Base-by-base conservation (phyloP, 2,888 invertebrate genomes). In the Zonitis immaculata region DNA sequence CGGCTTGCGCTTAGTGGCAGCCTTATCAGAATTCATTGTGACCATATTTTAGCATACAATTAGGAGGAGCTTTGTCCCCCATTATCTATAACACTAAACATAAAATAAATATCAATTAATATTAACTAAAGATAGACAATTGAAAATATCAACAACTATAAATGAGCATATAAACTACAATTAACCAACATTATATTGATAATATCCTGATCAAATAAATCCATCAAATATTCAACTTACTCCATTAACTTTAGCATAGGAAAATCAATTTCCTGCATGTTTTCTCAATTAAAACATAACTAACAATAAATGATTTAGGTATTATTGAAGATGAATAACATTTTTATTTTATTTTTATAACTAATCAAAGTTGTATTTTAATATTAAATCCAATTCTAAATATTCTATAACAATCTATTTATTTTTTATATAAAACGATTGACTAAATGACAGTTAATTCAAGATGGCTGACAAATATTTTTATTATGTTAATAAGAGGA, bases 11-110 rank as follows among this genome's bases (percentile, higher is more conserved):
- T 82, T 80, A 71, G 78, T 77, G 73, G 78, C 80, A 78, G 79
- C 79, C 75, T 82, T 82, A 69, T 83, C 82, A 63, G 82, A 80
- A 76, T 81, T 83, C 82, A 83, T 83, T 67, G 82, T 83, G 78
- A 83, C 83, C 83, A 83, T 83, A 79, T 35, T 32, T 32, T 35
- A 35, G 78, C 80, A 78, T 44, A 66, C 62, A 59, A 56, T 64
- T 59, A 52, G 67, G 68, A 69, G 67, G 70, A 68, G 59, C 58
- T 50, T 57, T 48, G 66, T 64, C 71, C 69, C 63, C 70, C 68
- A 58, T 59, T 56, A 58, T 57, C 69, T 70, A 55, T 47, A 27
- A 22, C 30, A 61, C 20, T 30, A 39, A 39, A n/a, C n/a, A n/a
- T n/a, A n/a, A n/a, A n/a, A n/a, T n/a, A n/a, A n/a, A n/a, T n/a